A percentile compares a stretch with the other conserved stretches of the same genome.
Conservation (phyloP, 2,888 invertebrate genomes). For the Diarsia rubi region DNA sequence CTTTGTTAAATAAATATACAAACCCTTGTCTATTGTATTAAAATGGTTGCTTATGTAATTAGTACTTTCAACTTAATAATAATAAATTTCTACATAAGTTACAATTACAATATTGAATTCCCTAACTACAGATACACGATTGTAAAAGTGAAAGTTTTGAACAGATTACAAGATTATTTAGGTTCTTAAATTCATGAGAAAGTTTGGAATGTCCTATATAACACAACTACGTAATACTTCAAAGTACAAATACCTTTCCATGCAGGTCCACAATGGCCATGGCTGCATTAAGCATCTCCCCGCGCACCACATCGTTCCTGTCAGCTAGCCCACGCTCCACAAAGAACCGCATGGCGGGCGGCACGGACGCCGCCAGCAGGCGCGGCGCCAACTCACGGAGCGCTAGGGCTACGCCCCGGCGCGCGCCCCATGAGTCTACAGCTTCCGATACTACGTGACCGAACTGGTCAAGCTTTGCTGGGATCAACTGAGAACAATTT, state of each 20-base stretch:
- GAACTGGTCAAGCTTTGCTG: constrained; percentile 97
- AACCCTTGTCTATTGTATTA: no score
- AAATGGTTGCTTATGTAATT: no score
- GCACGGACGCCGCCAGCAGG: constrained; percentile 93
- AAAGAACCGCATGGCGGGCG: constrained; percentile 94
- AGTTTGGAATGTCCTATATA: background rate
- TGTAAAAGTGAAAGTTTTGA: background rate
- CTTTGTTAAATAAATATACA: no score
- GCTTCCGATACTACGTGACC: constrained; percentile 96
- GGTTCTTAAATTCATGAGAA: background rate
- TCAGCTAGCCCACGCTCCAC: constrained; percentile 97
- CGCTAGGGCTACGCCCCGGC: constrained; percentile 97
- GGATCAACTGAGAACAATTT: constrained; percentile 91
- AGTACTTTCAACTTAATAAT: no score
- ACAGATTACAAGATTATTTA: background rate
- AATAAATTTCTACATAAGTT: no score
- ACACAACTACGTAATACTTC: background rate
- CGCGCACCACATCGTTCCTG: constrained; percentile 95
- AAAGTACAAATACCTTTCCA: constrained; percentile 97
- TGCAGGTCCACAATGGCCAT: constrained; percentile 97
- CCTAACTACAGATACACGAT: no score
- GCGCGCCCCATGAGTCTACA: constrained; percentile 97
- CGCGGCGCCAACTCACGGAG: constrained; percentile 94
- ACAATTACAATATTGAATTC: no score
- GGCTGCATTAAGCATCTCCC: constrained; percentile 98